Conservation (phyloP, 2,113 vertebrate genomes). For the Glaucomys volans region DNA sequence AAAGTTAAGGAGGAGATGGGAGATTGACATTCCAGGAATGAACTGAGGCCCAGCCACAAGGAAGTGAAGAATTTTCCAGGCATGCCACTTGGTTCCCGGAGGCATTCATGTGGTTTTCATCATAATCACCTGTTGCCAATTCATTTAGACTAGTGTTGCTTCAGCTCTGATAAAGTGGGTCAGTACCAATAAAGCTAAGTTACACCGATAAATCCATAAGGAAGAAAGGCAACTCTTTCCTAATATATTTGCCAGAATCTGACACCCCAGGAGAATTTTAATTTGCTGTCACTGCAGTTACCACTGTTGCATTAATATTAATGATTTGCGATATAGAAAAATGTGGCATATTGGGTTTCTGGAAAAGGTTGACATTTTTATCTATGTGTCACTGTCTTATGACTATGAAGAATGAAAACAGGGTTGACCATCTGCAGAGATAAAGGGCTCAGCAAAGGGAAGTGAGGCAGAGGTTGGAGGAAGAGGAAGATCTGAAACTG, state of each 20-base stretch:
- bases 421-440: background rate
- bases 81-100: accelerated
- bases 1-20: background rate
- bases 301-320: slow-evolving; percentile 46
- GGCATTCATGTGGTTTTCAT: background rate
- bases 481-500: accelerated
- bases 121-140: accelerated
- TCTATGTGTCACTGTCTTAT: background rate
- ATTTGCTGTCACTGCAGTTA: slow-evolving; percentile 53
- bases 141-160: background rate
- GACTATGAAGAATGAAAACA: background rate
- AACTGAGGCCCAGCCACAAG: background rate
- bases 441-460: background rate
- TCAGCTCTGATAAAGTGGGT: background rate
- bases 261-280: slow-evolving; percentile 28
- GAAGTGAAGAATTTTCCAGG: background rate
- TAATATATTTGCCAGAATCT: slow-evolving; percentile 47
- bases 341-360: background rate
- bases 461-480: background rate
- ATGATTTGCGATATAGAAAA: slow-evolving; percentile 7
- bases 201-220: background rate
- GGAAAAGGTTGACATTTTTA: slow-evolving; percentile 60
- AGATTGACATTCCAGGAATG: background rate
- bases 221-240: background rate
- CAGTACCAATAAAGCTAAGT: background rate